phyloP scores from a whole-genome alignment of 1,140 invertebrate genomes.

The Drosophila simulans region DNA sequence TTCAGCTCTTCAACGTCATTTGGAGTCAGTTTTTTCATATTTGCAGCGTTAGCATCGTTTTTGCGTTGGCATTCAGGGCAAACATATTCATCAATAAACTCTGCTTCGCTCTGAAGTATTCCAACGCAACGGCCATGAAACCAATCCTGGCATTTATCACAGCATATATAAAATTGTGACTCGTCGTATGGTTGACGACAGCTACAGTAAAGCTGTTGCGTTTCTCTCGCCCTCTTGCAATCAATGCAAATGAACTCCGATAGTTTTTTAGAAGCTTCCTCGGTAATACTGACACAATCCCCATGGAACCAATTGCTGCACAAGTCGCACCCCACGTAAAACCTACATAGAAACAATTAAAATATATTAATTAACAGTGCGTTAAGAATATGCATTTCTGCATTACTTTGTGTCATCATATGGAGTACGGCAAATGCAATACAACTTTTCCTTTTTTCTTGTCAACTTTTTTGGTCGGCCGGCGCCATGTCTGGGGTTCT shows the following conservation, averaged over 20 bases:
- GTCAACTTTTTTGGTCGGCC: constrained; percentile 78
- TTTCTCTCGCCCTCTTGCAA: constrained; percentile 93
- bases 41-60: constrained; percentile 94
- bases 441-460: constrained; percentile 91
- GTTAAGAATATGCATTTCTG: background rate
- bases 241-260: constrained; percentile 95
- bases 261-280: constrained; percentile 95
- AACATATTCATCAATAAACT: constrained; percentile 97
- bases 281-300: constrained; percentile 97
- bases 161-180: constrained; percentile 99
- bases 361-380: background rate
- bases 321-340: constrained; percentile 98
- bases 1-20: constrained; percentile 94
- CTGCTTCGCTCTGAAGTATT: constrained; percentile 96
- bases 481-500: constrained; percentile 54
- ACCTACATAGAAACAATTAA: constrained; percentile 86
- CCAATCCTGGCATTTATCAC: constrained; percentile 99
- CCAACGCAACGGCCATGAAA: constrained; percentile 99
- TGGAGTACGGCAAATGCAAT: constrained; percentile 97
- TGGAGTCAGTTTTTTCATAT: constrained; percentile 93
- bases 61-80: constrained; percentile 97
- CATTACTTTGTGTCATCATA: constrained; percentile 96
- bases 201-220: constrained; percentile 97
- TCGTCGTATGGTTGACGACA: constrained; percentile 99
- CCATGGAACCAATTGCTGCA: constrained; percentile 99